These are phyloP conservation scores for Drosophila falleni DNA, from an alignment of 2,888 invertebrate genomes.

Conservation along the genomic window DNA sequence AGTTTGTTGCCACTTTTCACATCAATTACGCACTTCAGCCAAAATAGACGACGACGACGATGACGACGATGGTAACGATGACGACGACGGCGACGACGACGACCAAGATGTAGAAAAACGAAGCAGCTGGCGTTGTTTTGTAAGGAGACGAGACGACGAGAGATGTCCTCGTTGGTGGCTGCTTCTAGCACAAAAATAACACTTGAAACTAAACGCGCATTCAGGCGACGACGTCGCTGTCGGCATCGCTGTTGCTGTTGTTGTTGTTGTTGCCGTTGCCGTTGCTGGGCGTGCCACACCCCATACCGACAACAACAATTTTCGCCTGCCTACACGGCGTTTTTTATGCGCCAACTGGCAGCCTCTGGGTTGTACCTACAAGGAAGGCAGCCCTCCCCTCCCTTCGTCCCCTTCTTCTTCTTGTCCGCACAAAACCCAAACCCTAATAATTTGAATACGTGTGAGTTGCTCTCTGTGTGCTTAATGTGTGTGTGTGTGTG, in stretches of 20 bases:
- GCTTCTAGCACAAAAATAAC: slow-evolving; percentile 80
- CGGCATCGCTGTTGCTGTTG: slow-evolving; percentile 35
- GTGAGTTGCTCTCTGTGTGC: slow-evolving; percentile 47
- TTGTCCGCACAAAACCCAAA: slow-evolving; percentile 20
- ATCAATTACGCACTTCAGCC: slow-evolving; percentile 81
- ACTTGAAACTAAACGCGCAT: slow-evolving; percentile 81
- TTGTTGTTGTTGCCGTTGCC: slow-evolving; percentile 35
- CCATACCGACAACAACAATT: slow-evolving; percentile 61
- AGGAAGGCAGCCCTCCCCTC: too few species aligned
- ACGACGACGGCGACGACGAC: slow-evolving; percentile 28
- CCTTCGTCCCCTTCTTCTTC: not conserved
- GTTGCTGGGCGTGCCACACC: slow-evolving; percentile 52
- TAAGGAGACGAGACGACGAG: slow-evolving; percentile 49
- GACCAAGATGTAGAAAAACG: slow-evolving; percentile 39
- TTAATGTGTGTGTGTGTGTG: slow-evolving; percentile 39
- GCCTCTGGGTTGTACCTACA: slow-evolving; percentile 48
- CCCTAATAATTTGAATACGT: slow-evolving; percentile 70
- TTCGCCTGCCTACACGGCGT: slow-evolving; percentile 78
- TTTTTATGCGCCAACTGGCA: slow-evolving; percentile 65
- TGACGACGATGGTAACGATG: slow-evolving; percentile 28
- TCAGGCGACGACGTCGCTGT: slow-evolving; percentile 62
- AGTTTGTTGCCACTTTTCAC: slow-evolving; percentile 81
- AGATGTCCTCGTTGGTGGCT: slow-evolving; percentile 64
- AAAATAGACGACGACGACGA: slow-evolving; percentile 70
- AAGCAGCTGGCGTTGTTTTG: slow-evolving; percentile 38